phyloP scores from a whole-genome alignment of 2,113 vertebrate genomes.

The Electrona antarctica region DNA sequence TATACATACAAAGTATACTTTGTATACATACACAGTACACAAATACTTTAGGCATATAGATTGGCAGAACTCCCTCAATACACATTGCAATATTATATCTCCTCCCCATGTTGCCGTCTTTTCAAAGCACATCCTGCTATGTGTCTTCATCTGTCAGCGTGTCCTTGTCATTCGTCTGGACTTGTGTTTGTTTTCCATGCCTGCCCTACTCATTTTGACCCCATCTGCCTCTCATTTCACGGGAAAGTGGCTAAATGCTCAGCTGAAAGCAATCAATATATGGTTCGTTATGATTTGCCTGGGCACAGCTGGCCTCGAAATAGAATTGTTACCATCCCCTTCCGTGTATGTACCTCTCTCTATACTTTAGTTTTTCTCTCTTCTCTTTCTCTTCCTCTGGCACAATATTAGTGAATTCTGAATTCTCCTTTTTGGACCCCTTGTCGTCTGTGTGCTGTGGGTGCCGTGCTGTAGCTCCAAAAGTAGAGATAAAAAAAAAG shows the following conservation, averaged over 20 bases:
- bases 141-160: slow-evolving; percentile 34
- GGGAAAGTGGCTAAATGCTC: slow-evolving; percentile 55
- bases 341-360: slow-evolving; percentile 30
- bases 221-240: slow-evolving; percentile 19
- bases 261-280: slow-evolving; percentile 63
- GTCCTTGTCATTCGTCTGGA: slow-evolving; percentile 46
- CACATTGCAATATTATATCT: slow-evolving; percentile 33
- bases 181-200: slow-evolving; percentile 7
- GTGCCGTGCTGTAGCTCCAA: slow-evolving; percentile 81
- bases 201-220: slow-evolving; percentile 10
- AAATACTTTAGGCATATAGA: slow-evolving; percentile 39
- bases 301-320: slow-evolving; percentile 61
- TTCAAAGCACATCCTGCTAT: slow-evolving; percentile 2
- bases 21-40: slow-evolving; percentile 64
- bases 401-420: slow-evolving; percentile 70
- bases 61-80: slow-evolving; percentile 37
- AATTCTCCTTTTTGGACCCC: slow-evolving; percentile 48
- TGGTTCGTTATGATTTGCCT: slow-evolving; percentile 38
- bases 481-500: slow-evolving; percentile 55
- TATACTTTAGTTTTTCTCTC: slow-evolving; percentile 35
- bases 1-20: slow-evolving; percentile 56
- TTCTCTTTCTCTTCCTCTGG: slow-evolving; percentile 60
- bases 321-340: slow-evolving; percentile 41
- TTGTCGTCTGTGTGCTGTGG: slow-evolving; percentile 76
- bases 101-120: slow-evolving; percentile 37